Base-by-base conservation (phyloP, 2,797 vertebrate genomes). In the Sebastes aleutianus region DNA sequence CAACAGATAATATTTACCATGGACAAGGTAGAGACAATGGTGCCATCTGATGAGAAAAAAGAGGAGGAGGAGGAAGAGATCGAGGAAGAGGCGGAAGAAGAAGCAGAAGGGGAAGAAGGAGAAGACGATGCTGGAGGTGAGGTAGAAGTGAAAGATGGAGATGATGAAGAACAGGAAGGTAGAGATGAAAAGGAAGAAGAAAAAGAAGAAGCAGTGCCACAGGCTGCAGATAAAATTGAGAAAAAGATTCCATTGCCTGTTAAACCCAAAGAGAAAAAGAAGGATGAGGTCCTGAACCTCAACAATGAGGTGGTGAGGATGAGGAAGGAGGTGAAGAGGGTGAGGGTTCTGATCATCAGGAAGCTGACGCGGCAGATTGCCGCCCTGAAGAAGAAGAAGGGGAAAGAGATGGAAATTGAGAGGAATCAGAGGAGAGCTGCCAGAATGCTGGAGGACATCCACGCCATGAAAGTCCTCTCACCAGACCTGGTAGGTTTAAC, bases 241-340 rank as follows among this genome's bases (percentile, higher is more conserved):
- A 47, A 84, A 70, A 57, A 27, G 0, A n/a, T 6, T 31, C 26
- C 12, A 5, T 3, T 5, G 2, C 22, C 75, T 26, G 24, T 1
- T 20, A 14, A 76, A 58, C 8, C 32, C 9, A 74, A 61, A n/a
- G 58, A 70, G 43, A 90, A 91, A 54, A 91, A 92, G 83, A 39
- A 85, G 76, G 6, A 79, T 2, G 74, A 73, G 2, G 87, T 80
- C 27, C 82, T 96, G 62, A 96, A 95, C 80, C 93, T 96, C 65
- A 95, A 95, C 89, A 95, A 96, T 67, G 94, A 99, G 96, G 97
- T 99, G 89, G 97, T 99, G 88, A 97, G 95, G 91, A 97, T 99
- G 98, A 97, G 98, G 90, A 97, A 96, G 92, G 98, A 99, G 85
- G 97, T 99, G 88, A 99, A 97, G 93, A 96, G 97, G 87, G 93